Evolutionary conservation across 92 coral and sea anemone genomes (phyloP).

Genomic region (Zoanthus sociatus): DNA sequence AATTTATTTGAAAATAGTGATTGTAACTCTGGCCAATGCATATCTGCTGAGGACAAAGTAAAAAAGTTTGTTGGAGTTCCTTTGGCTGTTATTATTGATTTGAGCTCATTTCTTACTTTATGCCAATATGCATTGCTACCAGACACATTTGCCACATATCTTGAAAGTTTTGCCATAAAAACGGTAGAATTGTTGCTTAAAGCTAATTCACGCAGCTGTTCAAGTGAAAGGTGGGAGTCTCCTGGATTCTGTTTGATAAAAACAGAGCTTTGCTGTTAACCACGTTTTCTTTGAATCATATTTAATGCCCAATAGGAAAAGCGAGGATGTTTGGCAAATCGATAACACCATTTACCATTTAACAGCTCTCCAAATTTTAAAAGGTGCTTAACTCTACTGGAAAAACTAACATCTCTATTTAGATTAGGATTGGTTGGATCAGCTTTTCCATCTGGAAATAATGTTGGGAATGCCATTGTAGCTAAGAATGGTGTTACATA

Average conservation of each 20-base stretch:
- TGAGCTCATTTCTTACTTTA: slow-evolving; percentile 57
- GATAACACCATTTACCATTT: slow-evolving; percentile 52
- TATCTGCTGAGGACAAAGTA: slow-evolving; percentile 50
- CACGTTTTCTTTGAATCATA: slow-evolving; percentile 53
- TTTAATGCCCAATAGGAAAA: slow-evolving; percentile 54
- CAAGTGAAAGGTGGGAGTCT: slow-evolving; percentile 64
- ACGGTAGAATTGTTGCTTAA: slow-evolving; percentile 48
- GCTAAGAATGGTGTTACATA: slow-evolving; percentile 51
- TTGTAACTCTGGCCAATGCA: slow-evolving; percentile 65
- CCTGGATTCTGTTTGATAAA: slow-evolving; percentile 45
- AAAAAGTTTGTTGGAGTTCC: slow-evolving; percentile 67
- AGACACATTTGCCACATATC: slow-evolving; percentile 64
- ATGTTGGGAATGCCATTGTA: slow-evolving; percentile 63
- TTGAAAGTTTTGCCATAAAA: slow-evolving; percentile 59
- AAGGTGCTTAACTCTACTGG: slow-evolving; percentile 40
- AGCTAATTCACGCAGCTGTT: slow-evolving; percentile 65
- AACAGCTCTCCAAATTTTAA: slow-evolving; percentile 52
- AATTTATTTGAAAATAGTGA: slow-evolving; percentile 40
- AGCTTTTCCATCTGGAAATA: slow-evolving; percentile 57
- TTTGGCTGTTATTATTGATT: slow-evolving; percentile 58
- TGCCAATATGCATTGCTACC: slow-evolving; percentile 59
- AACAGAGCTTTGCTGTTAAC: slow-evolving; percentile 52
- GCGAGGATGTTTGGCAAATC: slow-evolving; percentile 56
- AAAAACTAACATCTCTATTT: slow-evolving; percentile 52
- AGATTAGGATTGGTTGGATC: slow-evolving; percentile 59